Conservation (phyloP, 2,888 invertebrate genomes). For the Electrophaes corylata region DNA sequence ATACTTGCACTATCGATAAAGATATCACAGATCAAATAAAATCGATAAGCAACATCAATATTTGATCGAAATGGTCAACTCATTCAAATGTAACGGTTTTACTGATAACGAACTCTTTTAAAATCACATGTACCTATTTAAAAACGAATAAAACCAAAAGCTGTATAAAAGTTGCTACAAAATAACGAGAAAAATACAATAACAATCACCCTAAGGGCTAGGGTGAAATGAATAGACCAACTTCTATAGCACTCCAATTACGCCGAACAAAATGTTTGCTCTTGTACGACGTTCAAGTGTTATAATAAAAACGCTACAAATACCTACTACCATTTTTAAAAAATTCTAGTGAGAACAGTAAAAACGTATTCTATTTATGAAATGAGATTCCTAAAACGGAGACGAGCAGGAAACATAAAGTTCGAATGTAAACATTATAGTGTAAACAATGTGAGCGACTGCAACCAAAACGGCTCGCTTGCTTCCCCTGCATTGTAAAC, state of each 20-base stretch:
- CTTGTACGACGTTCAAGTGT: not conserved
- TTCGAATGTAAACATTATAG: conserved; percentile 50
- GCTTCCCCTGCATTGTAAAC: conserved; percentile 50
- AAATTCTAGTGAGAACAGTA: conserved; percentile 5
- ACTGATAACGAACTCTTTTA: conserved; percentile 33
- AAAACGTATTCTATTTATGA: conserved; percentile 26
- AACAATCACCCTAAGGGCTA: conserved; percentile 13
- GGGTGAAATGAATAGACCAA: conserved; percentile 12
- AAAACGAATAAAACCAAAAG: conserved; percentile 26
- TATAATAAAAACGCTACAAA: conserved; percentile 9
- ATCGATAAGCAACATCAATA: conserved; percentile 35
- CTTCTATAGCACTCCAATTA: not conserved
- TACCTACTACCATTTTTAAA: conserved; percentile 13
- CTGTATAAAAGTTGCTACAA: conserved; percentile 9
- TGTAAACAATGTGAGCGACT: conserved; percentile 49
- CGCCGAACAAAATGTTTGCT: conserved; percentile 15
- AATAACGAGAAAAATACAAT: conserved; percentile 21
- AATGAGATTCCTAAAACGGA: conserved; percentile 38
- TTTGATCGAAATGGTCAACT: conserved; percentile 33
- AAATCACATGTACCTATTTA: conserved; percentile 29
- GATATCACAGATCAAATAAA: conserved; percentile 30
- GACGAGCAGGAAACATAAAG: conserved; percentile 38
- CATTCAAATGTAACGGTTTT: conserved; percentile 42
- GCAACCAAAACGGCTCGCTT: conserved; percentile 47
- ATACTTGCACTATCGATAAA: not conserved